Evolutionary conservation across 2,797 vertebrate species (phyloP).

Genomic region (Agapornis canus): DNA sequence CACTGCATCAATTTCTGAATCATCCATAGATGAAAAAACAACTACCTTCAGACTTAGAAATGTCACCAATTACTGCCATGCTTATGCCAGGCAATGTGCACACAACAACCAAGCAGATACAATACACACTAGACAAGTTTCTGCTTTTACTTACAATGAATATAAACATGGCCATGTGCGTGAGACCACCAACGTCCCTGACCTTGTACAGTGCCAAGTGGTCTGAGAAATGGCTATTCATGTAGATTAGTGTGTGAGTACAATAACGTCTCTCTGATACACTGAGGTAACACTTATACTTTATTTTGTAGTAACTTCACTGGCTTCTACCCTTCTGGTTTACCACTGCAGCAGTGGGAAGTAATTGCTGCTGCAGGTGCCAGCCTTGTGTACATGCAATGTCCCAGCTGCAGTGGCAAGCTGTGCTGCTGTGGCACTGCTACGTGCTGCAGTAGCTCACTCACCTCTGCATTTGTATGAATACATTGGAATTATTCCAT

Average conservation of each 20-base stretch:
- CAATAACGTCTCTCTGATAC: neutral
- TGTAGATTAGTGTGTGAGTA: neutral
- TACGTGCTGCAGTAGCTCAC: rapidly evolving
- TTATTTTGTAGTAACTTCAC: neutral
- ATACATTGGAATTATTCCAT: neutral
- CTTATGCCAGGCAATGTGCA: neutral
- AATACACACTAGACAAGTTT: neutral
- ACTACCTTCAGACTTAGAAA: neutral
- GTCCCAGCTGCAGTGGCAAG: neutral
- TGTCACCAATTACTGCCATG: neutral
- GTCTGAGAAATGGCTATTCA: neutral
- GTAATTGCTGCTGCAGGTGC: neutral
- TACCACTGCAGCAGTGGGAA: neutral
- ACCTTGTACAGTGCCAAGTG: neutral
- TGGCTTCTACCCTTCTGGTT: neutral
- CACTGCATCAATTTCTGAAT: neutral
- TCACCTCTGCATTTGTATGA: rapidly evolving
- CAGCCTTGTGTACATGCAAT: rapidly evolving
- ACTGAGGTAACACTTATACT: neutral
- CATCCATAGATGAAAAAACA: neutral
- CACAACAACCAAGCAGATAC: neutral
- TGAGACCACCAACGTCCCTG: neutral
- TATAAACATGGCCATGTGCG: rapidly evolving
- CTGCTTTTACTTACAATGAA: neutral
- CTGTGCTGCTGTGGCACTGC: neutral